Evolutionary conservation across 2,113 vertebrate genomes (phyloP), one percentile per base, ranked within the genome.

Genomic region (Andinoacara biseriatus): DNA sequence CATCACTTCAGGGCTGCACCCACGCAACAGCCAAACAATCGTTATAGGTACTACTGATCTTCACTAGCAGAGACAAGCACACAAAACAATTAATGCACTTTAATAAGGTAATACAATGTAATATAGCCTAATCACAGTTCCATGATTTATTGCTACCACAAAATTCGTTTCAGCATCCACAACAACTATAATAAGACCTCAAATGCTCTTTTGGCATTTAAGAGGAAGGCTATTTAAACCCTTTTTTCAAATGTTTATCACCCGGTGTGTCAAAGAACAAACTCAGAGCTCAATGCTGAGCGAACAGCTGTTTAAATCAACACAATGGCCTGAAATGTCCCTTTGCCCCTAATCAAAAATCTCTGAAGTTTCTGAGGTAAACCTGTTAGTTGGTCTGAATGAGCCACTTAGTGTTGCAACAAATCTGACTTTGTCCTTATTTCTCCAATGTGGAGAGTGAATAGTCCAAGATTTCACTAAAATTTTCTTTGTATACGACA

Each of bases 391-490:
- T 86, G 89, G 83, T 92, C 91, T 88, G 87, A 90, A 92, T 89
- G 83, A 89, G 90, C 85, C 90, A 92, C 89, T 92, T 92, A 91
- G 90, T 88, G 92, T 94, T 92, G 90, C 84, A 87, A 90, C 91
- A 89, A 88, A 89, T 88, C 88, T 90, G 75, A 94, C 91, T 89
- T 82, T 3, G 58, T 91, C 90, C 87, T 75, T 91, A 78, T 80
- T 93, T 94, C 95, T 95, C 94, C 95, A 96, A 96, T 95, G 95
- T 96, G 95, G 95, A 95, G 95, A 93, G 87, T 77, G 90, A 92
- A 88, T 89, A 93, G 54, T 90, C 75, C 58, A 91, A 87, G 79
- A 85, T 86, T 84, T 91, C 87, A 90, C 82, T 91, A 74, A 92
- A 88, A 86, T 82, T 90, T 81, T 92, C 87, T 90, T 84, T 60